Evolutionary conservation across 2,113 vertebrate species (phyloP).

Genomic region (Mormoops blainvillei): DNA sequence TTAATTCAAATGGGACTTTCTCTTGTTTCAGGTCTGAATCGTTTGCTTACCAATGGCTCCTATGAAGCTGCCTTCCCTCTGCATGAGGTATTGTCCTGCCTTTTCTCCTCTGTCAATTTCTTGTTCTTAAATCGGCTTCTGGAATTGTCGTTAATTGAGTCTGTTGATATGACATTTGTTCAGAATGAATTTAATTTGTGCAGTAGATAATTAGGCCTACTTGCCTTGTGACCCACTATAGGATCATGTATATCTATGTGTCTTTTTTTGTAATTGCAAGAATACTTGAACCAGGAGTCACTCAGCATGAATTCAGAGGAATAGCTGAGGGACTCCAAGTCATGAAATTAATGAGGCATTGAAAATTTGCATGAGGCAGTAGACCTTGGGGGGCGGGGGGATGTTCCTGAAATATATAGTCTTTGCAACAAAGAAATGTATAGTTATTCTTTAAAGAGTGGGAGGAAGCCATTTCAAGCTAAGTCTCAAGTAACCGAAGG

Average conservation of each 20-base stretch:
- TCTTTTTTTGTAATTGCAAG: constrained; percentile 26
- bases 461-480: neutral
- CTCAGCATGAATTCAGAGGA: constrained; percentile 16
- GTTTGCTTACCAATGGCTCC: constrained; percentile 93
- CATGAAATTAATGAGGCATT: constrained; percentile 35
- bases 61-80: constrained; percentile 96
- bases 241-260: constrained; percentile 2
- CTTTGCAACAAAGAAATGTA: neutral
- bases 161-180: neutral
- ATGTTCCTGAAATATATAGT: neutral
- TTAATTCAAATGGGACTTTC: too few species aligned
- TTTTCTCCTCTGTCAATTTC: neutral
- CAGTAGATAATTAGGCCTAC: neutral
- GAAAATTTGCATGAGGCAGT: neutral
- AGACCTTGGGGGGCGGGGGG: neutral
- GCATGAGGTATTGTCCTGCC: constrained; percentile 88
- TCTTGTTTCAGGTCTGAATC: constrained; percentile 88
- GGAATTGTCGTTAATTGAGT: neutral
- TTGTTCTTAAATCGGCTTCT: neutral
- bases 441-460: neutral
- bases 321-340: neutral
- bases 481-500: neutral
- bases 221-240: neutral
- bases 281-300: constrained; percentile 29
- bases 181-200: neutral